Base-by-base conservation (phyloP, 2,888 invertebrate genomes). In the Orthosia gracilis region DNA sequence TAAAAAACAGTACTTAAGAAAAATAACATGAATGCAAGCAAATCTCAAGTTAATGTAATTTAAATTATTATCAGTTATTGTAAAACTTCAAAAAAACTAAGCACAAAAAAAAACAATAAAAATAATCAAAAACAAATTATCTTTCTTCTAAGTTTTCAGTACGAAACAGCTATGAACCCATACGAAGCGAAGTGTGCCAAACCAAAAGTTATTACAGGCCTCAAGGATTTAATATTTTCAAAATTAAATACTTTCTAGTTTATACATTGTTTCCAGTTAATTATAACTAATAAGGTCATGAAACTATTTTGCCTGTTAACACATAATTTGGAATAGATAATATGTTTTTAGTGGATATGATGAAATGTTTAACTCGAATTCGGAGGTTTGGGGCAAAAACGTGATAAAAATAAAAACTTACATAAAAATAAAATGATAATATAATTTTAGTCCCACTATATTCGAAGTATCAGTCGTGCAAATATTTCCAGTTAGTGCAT, bases 261-360 rank as follows among this genome's bases (percentile, higher is more conserved):
- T 47, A 49, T n/a, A 49, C 65, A 72, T 81, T 62, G 82, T 82
- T 82, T 52, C 13, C 58, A 66, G 52, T 68, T 78, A 73, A 73
- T 81, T 69, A 80, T 67, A 73, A 81, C 23, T 47, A 54, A 69
- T 74, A 78, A 59, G 55, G 65, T 52, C 9, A 21, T 49, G 9
- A 62, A 82, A 78, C 78, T 82, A 75, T 82, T 82, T 40, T 31
- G n/a, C n/a, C 55, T 63, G 18, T 57, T 69, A 26, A 45, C n/a
- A 57, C 49, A 12, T 7, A 55, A 31, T 49, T 54, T 70, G 2
- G n/a, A 72, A 52, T 69, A 59, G n/a, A 52, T 58, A 31, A n/a
- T 13, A 47, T 74, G 31, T 0, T 67, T 72, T 47, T 23, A 3
- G 47, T 54, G 11, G 40, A 45, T 59, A 3, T 49, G 13, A 31